Conservation (phyloP, 2,113 vertebrate genomes). For the Psilopsiagon aurifrons region DNA sequence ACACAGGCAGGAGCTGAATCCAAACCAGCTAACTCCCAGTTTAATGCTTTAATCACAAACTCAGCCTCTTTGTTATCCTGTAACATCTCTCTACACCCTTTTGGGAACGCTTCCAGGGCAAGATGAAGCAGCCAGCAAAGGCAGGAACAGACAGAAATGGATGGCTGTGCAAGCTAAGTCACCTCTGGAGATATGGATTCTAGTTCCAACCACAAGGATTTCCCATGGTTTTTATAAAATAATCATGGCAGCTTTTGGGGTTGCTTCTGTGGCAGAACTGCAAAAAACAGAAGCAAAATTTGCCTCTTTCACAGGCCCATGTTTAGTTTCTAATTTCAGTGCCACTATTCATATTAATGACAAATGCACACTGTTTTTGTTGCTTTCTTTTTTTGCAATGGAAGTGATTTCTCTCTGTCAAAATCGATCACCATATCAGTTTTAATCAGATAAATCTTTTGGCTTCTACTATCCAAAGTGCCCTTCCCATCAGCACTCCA, state of each 20-base stretch:
- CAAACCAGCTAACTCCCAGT: background rate
- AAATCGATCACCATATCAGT: slow-evolving; percentile 76
- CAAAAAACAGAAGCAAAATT: background rate
- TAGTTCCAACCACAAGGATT: background rate
- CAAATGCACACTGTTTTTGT: background rate
- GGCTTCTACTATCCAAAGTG: slow-evolving; percentile 72
- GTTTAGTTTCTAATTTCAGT: background rate
- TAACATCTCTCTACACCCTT: background rate
- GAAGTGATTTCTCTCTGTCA: slow-evolving; percentile 69
- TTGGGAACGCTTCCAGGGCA: background rate
- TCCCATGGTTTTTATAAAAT: background rate
- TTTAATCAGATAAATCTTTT: slow-evolving; percentile 76
- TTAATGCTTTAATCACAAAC: background rate
- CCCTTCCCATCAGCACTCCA: slow-evolving; percentile 68
- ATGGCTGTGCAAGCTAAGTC: background rate
- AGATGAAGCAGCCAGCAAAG: background rate
- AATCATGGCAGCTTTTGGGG: background rate
- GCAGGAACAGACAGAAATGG: background rate
- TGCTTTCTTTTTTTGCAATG: slow-evolving; percentile 32
- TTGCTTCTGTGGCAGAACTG: background rate
- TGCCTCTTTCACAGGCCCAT: background rate
- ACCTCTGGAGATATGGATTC: background rate
- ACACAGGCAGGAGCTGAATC: background rate
- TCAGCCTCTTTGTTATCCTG: background rate
- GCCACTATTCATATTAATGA: background rate